phyloP scores from a whole-genome alignment of 2,113 vertebrate genomes.

The Silurus meridionalis region DNA sequence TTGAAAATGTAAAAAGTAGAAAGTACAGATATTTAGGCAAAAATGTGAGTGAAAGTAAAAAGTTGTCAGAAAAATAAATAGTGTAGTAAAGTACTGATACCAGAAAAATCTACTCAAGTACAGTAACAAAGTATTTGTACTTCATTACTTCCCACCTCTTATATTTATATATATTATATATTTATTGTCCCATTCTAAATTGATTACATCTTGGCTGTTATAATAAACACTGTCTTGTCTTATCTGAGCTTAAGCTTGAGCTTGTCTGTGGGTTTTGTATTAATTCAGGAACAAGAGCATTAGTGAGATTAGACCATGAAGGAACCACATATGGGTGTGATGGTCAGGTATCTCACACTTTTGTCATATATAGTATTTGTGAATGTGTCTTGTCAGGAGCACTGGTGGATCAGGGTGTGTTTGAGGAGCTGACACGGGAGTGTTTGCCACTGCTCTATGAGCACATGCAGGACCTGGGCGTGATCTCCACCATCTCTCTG shows the following conservation, averaged over 20 bases:
- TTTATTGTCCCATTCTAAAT: background rate
- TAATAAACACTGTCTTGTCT: background rate
- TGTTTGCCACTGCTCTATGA: slow-evolving; percentile 87
- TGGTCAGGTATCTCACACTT: background rate
- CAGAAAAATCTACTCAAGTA: too few species aligned
- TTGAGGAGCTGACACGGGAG: slow-evolving; percentile 89
- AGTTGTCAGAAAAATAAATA: too few species aligned
- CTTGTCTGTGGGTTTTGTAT: background rate
- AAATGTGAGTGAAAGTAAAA: too few species aligned
- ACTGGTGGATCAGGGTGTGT: slow-evolving; percentile 94
- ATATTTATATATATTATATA: too few species aligned
- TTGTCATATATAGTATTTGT: slow-evolving; percentile 62
- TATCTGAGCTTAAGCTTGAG: background rate
- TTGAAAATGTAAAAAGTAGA: too few species aligned
- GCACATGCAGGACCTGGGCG: slow-evolving; percentile 94
- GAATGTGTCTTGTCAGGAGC: slow-evolving; percentile 79
- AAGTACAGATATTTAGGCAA: too few species aligned
- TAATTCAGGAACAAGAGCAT: background rate
- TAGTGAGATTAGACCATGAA: background rate
- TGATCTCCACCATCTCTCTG: slow-evolving; percentile 94
- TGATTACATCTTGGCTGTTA: background rate
- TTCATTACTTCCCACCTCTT: too few species aligned
- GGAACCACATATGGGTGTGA: background rate
- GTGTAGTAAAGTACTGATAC: too few species aligned
- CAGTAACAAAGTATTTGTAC: too few species aligned